Conservation (phyloP, 64 coral and sea anemone genomes). For the Actinia tenebrosa region DNA sequence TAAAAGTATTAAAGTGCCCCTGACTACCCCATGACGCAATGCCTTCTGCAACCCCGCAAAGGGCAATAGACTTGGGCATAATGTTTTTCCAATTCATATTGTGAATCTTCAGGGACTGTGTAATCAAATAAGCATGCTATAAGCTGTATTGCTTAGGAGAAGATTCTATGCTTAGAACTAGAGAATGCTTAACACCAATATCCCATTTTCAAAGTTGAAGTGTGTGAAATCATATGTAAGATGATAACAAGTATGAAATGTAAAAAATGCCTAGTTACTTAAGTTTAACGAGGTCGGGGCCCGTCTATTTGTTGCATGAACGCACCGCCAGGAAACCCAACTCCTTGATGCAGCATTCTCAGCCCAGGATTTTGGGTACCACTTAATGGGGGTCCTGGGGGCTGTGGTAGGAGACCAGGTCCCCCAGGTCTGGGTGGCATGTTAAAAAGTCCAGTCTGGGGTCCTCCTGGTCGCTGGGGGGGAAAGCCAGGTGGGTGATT, state of each 20-base stretch:
- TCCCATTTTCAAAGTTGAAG: background rate
- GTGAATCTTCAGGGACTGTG: too few species aligned
- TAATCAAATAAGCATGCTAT: too few species aligned
- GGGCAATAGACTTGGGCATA: too few species aligned
- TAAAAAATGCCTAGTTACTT: background rate
- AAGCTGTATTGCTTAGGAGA: too few species aligned
- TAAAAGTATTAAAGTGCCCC: too few species aligned
- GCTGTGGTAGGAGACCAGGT: background rate
- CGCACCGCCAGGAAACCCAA: background rate
- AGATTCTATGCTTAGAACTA: too few species aligned
- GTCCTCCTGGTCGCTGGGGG: constrained; percentile 20
- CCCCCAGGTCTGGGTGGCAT: constrained; percentile 21
- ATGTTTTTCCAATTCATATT: too few species aligned
- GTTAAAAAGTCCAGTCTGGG: constrained; percentile 25
- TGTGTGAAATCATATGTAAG: background rate
- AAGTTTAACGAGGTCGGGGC: constrained; percentile 23
- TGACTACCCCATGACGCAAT: too few species aligned
- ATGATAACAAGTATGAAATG: background rate
- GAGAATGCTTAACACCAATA: background rate
- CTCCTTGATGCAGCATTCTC: background rate
- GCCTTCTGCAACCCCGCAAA: too few species aligned
- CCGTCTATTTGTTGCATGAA: constrained; percentile 19
- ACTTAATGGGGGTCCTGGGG: background rate
- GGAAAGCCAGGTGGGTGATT: constrained; percentile 34
- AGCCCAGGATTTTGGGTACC: background rate